Evolutionary conservation across 2,113 vertebrate genomes (phyloP), one percentile per base, ranked within the genome.

Genomic region (Strix uralensis): DNA sequence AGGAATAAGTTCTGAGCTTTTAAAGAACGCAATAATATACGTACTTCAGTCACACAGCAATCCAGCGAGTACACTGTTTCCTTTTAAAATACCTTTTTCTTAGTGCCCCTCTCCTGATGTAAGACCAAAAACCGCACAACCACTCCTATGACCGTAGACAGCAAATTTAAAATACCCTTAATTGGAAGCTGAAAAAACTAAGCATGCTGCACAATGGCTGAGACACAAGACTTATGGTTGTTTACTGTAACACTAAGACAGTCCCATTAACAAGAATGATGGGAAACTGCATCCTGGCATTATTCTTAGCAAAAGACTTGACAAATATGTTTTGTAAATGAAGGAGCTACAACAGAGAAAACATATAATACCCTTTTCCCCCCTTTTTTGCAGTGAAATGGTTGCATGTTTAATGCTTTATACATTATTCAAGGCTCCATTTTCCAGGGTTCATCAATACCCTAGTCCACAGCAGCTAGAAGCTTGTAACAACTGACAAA

Each of bases 211-310:
- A 98, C 98, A 98, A 96, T 97, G 97, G 94, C 97, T 97, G 95
- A 94, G 90, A 90, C 94, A 67, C 92, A 98, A 98, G 98, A 98
- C 97, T 98, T 98, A 98, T 98, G 94, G 98, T 97, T 98, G 98
- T 98, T 98, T 98, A 98, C 98, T 97, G 97, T 98, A 98, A 98
- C 97, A 97, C 97, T 97, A 96, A 98, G 98, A 98, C 98, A 98
- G 98, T 98, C 98, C 98, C 98, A 98, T 98, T 98, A 98, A 98
- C 97, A 98, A 98, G 98, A 98, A 98, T 98, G 98, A 98, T 98
- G 97, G 98, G 96, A 98, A 97, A 98, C 98, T 96, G 97, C 97
- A 98, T 98, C 79, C 82, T 91, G 83, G 97, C 97, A 98, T 98
- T 98, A 98, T 98, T 98, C 98, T 98, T 98, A 98, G 97, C 97